phyloP scores from a whole-genome alignment of 1,140 invertebrate species.

The Hetaerina americana region DNA sequence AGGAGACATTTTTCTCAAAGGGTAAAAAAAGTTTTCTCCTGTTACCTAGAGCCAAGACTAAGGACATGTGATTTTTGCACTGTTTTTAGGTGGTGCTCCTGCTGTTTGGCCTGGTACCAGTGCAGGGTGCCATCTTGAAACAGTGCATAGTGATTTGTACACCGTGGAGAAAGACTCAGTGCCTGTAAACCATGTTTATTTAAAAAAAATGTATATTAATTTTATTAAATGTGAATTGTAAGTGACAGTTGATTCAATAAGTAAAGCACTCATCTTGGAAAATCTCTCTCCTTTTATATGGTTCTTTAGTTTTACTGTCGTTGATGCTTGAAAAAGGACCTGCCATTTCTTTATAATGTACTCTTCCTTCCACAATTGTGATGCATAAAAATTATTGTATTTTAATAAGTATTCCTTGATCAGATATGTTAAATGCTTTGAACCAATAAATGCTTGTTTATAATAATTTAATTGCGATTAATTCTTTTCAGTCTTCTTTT shows the following conservation, averaged over 20 bases:
- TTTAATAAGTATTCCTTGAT: neutral
- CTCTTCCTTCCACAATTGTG: neutral
- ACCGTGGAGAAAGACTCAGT: neutral
- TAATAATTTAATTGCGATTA: no score
- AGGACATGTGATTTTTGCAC: neutral
- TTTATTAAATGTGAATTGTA: neutral
- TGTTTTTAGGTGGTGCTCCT: neutral
- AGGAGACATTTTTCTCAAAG: neutral
- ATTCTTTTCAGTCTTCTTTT: no score
- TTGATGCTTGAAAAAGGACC: neutral
- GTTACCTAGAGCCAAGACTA: neutral
- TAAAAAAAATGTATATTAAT: neutral
- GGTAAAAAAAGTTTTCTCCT: neutral
- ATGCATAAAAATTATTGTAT: slow-evolving; percentile 1
- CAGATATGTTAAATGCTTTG: neutral
- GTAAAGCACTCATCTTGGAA: neutral
- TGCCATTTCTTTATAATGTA: neutral
- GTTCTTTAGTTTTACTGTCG: neutral
- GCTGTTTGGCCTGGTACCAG: neutral
- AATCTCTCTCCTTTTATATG: neutral
- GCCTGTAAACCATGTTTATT: neutral
- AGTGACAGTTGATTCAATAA: neutral
- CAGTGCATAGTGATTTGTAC: neutral
- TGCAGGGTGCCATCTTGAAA: neutral
- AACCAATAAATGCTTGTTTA: neutral